Conservation (phyloP, 2,797 vertebrate species). For the Rhynchonycteris naso region DNA sequence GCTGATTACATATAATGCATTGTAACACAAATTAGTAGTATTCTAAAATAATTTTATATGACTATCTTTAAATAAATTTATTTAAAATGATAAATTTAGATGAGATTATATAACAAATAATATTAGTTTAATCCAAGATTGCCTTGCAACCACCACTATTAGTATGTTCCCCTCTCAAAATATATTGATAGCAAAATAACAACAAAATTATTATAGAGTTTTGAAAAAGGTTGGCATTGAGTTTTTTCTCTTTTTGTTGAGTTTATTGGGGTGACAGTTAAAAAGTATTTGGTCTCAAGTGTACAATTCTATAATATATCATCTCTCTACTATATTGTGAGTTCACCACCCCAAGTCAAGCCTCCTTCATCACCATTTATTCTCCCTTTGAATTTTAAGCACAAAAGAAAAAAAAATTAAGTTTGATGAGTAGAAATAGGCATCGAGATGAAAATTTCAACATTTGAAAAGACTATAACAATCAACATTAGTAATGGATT, state of each 20-base stretch:
- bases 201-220: not conserved
- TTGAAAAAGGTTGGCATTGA: not conserved
- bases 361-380: not conserved
- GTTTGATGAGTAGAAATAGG: conserved; percentile 48
- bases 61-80: not conserved
- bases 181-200: not conserved
- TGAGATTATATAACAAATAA: not conserved
- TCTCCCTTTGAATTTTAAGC: not conserved
- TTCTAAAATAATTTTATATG: not conserved
- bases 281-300: not conserved
- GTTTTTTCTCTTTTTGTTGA: conserved; percentile 3
- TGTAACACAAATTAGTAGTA: not conserved
- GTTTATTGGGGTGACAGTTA: not conserved
- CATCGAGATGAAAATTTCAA: conserved; percentile 22
- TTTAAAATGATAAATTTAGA: conserved; percentile 23
- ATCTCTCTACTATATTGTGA: not conserved
- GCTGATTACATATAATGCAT: not conserved
- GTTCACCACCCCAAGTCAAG: not conserved
- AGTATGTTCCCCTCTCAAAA: not conserved
- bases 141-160: not conserved
- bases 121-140: conserved; percentile 1
- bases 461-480: conserved; percentile 48
- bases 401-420: not conserved
- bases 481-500: conserved; percentile 25
- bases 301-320: not conserved